A percentile compares a stretch with the other conserved stretches of the same genome.
phyloP scores from a whole-genome alignment of 2,113 vertebrate species.

The Onychostruthus taczanowskii region DNA sequence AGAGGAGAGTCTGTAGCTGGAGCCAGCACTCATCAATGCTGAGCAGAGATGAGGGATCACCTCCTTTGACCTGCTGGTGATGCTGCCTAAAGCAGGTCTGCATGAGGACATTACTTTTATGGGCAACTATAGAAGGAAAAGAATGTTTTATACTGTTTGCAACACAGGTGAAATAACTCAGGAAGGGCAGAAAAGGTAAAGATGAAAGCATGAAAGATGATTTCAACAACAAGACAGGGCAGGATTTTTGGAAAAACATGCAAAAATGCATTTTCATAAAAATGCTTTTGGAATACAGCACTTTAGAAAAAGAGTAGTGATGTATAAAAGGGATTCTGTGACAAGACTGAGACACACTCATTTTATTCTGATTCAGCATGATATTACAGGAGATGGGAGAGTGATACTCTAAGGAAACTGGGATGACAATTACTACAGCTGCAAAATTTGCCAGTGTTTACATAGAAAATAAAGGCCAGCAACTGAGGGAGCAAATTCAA shows the following conservation, averaged over 20 bases:
- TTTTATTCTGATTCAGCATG: neutral
- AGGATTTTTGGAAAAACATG: neutral
- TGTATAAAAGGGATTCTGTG: neutral
- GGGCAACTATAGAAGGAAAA: neutral
- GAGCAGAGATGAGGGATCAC: neutral
- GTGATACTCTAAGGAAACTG: neutral
- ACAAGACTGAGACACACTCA: neutral
- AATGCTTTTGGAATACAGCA: neutral
- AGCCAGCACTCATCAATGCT: neutral
- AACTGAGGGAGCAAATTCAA: neutral
- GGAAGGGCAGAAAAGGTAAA: neutral
- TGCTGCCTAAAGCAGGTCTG: neutral
- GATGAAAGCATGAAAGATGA: neutral
- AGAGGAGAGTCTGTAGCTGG: neutral
- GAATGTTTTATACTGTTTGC: neutral
- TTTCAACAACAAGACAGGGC: neutral
- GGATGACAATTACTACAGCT: neutral
- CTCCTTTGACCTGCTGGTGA: neutral
- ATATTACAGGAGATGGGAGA: neutral
- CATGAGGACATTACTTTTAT: neutral
- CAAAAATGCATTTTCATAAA: neutral
- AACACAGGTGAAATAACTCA: neutral
- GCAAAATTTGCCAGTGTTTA: neutral
- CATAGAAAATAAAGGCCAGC: neutral
- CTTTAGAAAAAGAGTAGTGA: neutral